These are phyloP conservation scores for Meiosimyza platycephala DNA, from an alignment of 2,888 invertebrate genomes.

Conservation along the genomic window DNA sequence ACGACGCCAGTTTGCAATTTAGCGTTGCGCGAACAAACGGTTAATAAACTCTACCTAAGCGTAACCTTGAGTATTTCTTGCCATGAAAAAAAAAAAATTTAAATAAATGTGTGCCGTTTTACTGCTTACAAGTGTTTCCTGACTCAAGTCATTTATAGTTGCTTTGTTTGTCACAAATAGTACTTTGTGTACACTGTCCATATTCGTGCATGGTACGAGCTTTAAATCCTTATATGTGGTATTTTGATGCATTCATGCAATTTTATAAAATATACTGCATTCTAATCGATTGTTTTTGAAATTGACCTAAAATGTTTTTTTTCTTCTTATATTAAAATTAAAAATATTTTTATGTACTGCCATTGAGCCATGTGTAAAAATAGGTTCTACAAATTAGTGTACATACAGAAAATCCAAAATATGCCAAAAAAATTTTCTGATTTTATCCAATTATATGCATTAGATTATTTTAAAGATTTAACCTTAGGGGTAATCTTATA, in stretches of 20 bases:
- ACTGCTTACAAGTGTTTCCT: neutral
- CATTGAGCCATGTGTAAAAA: too few species aligned
- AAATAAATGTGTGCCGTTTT: neutral
- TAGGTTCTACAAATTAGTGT: too few species aligned
- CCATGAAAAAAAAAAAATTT: neutral
- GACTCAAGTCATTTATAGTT: neutral
- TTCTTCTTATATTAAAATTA: neutral
- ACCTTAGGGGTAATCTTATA: neutral
- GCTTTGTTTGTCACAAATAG: neutral
- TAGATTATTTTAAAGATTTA: too few species aligned
- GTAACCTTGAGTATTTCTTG: conserved; percentile 31
- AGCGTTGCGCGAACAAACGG: conserved; percentile 8
- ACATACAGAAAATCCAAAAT: too few species aligned
- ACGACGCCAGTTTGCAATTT: neutral
- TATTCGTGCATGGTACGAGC: too few species aligned
- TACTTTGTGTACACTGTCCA: too few species aligned
- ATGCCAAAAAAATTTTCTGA: too few species aligned
- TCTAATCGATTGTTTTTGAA: conserved; percentile 16
- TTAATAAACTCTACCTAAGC: conserved; percentile 34
- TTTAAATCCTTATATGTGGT: neutral
- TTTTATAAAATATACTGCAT: conserved; percentile 18
- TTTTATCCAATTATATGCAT: too few species aligned
- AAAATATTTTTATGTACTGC: too few species aligned
- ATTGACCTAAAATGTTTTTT: neutral
- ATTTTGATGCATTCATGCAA: conserved; percentile 9